Evolutionary conservation across 1,140 invertebrate species (phyloP).

Genomic region (Hyphantria cunea): DNA sequence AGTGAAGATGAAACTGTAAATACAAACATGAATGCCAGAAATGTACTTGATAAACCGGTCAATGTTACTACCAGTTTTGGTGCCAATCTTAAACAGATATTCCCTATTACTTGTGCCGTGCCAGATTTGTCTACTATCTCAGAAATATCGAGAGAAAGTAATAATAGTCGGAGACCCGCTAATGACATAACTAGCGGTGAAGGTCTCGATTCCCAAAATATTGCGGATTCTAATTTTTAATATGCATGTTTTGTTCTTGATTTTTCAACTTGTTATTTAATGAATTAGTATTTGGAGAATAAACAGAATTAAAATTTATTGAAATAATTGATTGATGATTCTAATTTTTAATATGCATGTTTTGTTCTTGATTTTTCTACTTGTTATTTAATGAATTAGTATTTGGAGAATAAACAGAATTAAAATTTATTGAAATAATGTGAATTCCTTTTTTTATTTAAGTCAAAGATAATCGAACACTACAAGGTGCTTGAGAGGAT

Average conservation of each 20-base stretch:
- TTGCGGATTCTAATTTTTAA: conserved; percentile 25
- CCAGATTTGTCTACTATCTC: conserved; percentile 70
- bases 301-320: too few relatives aligned
- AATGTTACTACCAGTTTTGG: conserved; percentile 30
- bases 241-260: background rate
- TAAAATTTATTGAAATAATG: too few relatives aligned
- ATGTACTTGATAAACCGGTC: conserved; percentile 10
- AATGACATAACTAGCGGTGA: conserved; percentile 23
- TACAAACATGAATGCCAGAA: conserved; percentile 44
- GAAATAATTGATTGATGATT: too few relatives aligned
- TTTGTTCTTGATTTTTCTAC: too few relatives aligned
- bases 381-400: too few relatives aligned
- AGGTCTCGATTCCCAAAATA: conserved; percentile 35
- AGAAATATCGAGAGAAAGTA: conserved; percentile 60
- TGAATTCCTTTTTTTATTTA: too few relatives aligned
- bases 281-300: conserved; percentile 3
- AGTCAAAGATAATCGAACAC: too few relatives aligned
- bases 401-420: too few relatives aligned
- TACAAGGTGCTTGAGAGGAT: too few relatives aligned
- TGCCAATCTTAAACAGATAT: conserved; percentile 61
- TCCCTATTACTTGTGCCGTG: conserved; percentile 62
- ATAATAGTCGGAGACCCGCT: conserved; percentile 35
- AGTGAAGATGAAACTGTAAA: conserved; percentile 58
- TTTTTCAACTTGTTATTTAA: conserved; percentile 1
- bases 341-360: too few relatives aligned